Conservation (phyloP, 2,888 invertebrate species). For the Petrophora chlorosata region DNA sequence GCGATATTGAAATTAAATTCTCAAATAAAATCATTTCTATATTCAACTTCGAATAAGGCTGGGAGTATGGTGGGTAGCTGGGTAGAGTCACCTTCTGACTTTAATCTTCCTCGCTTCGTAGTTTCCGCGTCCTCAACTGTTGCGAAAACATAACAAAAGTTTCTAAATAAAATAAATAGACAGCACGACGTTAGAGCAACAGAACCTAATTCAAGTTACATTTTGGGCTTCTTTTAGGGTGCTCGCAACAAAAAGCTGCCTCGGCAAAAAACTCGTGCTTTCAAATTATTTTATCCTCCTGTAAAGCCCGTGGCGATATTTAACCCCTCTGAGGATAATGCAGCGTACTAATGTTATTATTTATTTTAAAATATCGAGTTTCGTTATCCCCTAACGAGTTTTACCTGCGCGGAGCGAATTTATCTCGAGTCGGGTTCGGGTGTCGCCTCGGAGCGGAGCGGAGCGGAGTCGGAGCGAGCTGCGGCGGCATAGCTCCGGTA, state of each 20-base stretch:
- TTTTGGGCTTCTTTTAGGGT: background rate
- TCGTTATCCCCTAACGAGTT: conserved; percentile 28
- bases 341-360: conserved; percentile 23
- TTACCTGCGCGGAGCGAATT: conserved; percentile 23
- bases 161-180: conserved; percentile 1
- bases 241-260: conserved; percentile 6
- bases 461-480: no score
- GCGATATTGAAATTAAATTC: background rate
- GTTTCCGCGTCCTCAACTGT: background rate
- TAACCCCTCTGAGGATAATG: conserved; percentile 10
- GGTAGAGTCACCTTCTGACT: background rate
- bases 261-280: conserved; percentile 11
- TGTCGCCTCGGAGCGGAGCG: conserved; percentile 3
- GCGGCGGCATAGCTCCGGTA: no score
- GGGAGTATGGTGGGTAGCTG: no score
- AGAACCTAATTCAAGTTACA: background rate
- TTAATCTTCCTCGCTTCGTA: background rate
- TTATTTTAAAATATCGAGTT: conserved; percentile 31
- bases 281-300: conserved; percentile 15
- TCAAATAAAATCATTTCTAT: conserved; percentile 2
- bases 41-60: background rate
- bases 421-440: conserved; percentile 14
- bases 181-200: background rate
- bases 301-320: conserved; percentile 12
- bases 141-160: background rate